These are phyloP conservation scores for Ectemnius lituratus DNA, from an alignment of 2,888 invertebrate species.

Conservation along the genomic window DNA sequence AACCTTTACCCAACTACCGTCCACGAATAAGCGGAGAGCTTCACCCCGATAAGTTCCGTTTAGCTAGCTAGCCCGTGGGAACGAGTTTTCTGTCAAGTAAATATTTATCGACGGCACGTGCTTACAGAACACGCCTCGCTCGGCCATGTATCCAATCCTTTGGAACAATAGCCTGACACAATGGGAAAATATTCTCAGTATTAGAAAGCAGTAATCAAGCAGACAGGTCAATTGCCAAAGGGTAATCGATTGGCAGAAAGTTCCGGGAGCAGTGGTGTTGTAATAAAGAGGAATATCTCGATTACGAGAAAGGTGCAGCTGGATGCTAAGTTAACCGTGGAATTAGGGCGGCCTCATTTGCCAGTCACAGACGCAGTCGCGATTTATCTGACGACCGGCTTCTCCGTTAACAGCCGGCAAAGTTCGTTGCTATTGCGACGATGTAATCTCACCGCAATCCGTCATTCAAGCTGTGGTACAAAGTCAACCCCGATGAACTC, in stretches of 20 bases:
- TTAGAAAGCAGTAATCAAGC: too few relatives aligned
- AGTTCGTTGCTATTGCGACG: background rate
- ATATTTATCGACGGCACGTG: constrained; percentile 3
- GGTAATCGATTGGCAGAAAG: background rate
- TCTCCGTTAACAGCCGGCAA: background rate
- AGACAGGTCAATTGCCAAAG: too few relatives aligned
- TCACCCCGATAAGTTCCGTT: background rate
- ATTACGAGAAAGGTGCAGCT: background rate
- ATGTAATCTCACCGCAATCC: constrained; percentile 3
- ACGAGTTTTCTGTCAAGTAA: background rate
- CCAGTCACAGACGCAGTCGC: background rate
- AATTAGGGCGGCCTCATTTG: background rate
- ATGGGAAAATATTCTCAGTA: too few relatives aligned
- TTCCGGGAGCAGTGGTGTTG: background rate
- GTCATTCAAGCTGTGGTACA: background rate
- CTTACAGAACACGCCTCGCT: background rate
- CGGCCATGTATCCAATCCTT: background rate
- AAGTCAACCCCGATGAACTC: background rate
- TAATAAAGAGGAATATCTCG: background rate
- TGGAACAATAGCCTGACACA: too few relatives aligned
- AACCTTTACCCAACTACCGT: constrained; percentile 3
- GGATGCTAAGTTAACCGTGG: background rate
- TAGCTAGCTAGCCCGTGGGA: background rate
- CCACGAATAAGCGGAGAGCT: background rate
- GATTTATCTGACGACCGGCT: constrained; percentile 1